A percentile compares a stretch with the other conserved stretches of the same genome.
Conservation (phyloP, 64 coral and sea anemone species). For the Porites australiensis region DNA sequence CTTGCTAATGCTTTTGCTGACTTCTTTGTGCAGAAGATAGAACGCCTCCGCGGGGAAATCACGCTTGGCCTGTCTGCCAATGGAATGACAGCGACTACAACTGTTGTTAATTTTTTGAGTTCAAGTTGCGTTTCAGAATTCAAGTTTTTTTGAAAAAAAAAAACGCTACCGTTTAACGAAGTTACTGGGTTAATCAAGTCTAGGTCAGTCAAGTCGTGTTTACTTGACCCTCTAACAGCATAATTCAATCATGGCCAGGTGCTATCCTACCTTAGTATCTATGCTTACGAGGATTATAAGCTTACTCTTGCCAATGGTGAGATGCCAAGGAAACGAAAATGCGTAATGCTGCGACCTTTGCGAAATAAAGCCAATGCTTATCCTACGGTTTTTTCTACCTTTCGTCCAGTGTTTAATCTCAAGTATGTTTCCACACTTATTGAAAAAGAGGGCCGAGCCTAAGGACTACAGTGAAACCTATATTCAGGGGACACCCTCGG, state of each 20-base stretch:
- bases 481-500: too few species aligned
- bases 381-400: slow-evolving; percentile 27
- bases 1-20: slow-evolving; percentile 9
- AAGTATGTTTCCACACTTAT: slow-evolving; percentile 9
- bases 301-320: not conserved
- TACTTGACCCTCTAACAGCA: slow-evolving; percentile 26
- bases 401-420: slow-evolving; percentile 42
- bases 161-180: not conserved
- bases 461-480: not conserved
- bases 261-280: slow-evolving; percentile 23
- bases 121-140: not conserved
- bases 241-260: slow-evolving; percentile 27
- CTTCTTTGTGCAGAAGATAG: slow-evolving; percentile 1
- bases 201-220: slow-evolving; percentile 32
- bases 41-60: not conserved
- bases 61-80: not conserved
- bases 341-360: slow-evolving; percentile 2
- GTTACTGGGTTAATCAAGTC: slow-evolving; percentile 1
- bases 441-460: not conserved
- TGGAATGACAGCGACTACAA: not conserved
- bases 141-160: not conserved
- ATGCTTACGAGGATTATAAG: slow-evolving; percentile 39
- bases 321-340: slow-evolving; percentile 22
- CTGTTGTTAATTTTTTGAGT: not conserved
- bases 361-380: slow-evolving; percentile 30